These are phyloP conservation scores for Poliocrania exsul DNA, from an alignment of 2,797 vertebrate genomes.

Conservation along the genomic window DNA sequence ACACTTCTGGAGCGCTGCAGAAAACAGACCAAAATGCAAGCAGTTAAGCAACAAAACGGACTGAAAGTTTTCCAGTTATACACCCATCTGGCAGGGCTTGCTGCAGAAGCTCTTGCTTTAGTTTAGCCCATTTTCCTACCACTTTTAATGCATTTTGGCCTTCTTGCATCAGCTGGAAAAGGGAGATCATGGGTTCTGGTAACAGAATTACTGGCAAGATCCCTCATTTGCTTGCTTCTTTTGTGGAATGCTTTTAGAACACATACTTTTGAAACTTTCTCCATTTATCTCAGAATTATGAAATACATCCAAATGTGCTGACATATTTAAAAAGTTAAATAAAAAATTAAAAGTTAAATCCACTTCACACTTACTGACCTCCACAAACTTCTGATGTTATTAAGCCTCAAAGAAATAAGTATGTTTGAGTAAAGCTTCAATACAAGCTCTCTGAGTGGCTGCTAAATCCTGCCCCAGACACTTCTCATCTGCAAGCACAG, in stretches of 20 bases:
- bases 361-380: not conserved
- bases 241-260: not conserved
- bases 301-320: not conserved
- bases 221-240: constrained; percentile 3
- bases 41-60: constrained; percentile 8
- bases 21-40: not conserved
- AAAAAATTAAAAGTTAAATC: not conserved
- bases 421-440: not conserved
- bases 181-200: not conserved
- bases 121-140: not conserved
- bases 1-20: not conserved
- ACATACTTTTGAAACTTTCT: not conserved
- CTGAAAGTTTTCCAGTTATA: constrained; percentile 32
- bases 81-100: constrained; percentile 24
- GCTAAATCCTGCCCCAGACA: not conserved
- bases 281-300: not conserved
- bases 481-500: not conserved
- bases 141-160: constrained; percentile 1
- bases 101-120: constrained; percentile 6
- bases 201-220: constrained; percentile 42
- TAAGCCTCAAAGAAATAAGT: not conserved
- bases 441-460: not conserved
- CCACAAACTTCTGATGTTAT: not conserved
- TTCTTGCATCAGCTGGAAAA: constrained; percentile 19
- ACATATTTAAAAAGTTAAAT: not conserved